phyloP scores from a whole-genome alignment of 2,113 vertebrate genomes.

The Thalassoma bifasciatum region DNA sequence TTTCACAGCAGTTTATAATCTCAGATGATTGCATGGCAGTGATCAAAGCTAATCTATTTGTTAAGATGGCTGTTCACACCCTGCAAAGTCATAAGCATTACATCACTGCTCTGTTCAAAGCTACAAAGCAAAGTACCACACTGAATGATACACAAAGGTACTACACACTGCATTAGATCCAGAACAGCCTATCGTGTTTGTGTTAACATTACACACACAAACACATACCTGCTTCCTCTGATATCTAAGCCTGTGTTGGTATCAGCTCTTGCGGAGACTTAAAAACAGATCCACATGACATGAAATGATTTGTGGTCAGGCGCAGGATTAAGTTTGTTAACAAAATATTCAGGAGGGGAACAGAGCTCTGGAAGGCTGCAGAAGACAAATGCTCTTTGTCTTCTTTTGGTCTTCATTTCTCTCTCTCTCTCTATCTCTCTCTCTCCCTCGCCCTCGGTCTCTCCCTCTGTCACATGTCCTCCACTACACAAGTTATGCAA shows the following conservation, averaged over 20 bases:
- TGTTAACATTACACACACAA: conserved; percentile 6
- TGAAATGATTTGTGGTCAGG: conserved; percentile 61
- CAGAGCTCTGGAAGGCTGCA: conserved; percentile 38
- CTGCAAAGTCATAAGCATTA: conserved; percentile 62
- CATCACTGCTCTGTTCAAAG: conserved; percentile 61
- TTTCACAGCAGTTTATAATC: conserved; percentile 6
- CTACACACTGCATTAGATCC: conserved; percentile 28
- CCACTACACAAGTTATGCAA: conserved; percentile 83
- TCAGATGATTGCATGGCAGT: background rate
- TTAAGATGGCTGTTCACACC: conserved; percentile 52
- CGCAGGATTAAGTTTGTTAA: conserved; percentile 74
- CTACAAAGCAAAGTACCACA: conserved; percentile 43
- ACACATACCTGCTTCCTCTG: conserved; percentile 13
- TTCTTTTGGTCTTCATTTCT: conserved; percentile 63
- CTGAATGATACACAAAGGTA: conserved; percentile 29
- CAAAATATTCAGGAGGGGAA: conserved; percentile 71
- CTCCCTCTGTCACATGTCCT: conserved; percentile 80
- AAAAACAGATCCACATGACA: conserved; percentile 69
- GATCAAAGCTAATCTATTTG: conserved; percentile 30
- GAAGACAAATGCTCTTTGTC: conserved; percentile 74
- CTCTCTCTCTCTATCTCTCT: conserved; percentile 69
- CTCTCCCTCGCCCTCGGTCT: conserved; percentile 68
- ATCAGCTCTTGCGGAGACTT: conserved; percentile 28
- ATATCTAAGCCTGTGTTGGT: conserved; percentile 33
- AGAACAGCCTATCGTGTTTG: conserved; percentile 25